A percentile compares a stretch with the other conserved stretches of the same genome.
phyloP scores from a whole-genome alignment of 2,888 invertebrate species.

The Drosophila incognita region DNA sequence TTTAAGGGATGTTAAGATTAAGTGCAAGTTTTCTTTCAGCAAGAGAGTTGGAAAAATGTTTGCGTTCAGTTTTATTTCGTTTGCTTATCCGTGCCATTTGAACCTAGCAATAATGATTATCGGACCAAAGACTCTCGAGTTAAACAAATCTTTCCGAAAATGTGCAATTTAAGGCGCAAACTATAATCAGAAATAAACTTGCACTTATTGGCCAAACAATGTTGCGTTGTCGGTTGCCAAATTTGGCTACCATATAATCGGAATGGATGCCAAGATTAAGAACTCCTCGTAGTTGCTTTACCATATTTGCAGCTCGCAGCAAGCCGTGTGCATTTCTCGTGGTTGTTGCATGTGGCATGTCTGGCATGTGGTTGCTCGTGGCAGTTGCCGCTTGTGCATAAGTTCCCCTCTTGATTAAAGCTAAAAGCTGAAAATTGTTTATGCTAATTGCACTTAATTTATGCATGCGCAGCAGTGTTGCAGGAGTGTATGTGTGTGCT shows the following conservation, averaged over 20 bases:
- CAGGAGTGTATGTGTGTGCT: conserved; percentile 4
- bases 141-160: neutral
- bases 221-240: conserved; percentile 6
- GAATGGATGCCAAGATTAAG: conserved; percentile 8
- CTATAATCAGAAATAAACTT: neutral
- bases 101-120: neutral
- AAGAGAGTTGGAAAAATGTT: neutral
- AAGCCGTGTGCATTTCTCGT: conserved; percentile 28
- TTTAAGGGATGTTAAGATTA: neutral
- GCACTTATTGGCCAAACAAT: neutral
- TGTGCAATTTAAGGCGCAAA: neutral
- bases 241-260: conserved; percentile 21
- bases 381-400: conserved; percentile 23
- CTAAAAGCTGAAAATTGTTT: conserved; percentile 79
- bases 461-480: conserved; percentile 60
- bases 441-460: conserved; percentile 81
- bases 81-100: neutral
- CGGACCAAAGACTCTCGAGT: neutral
- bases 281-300: conserved; percentile 30
- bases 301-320: conserved; percentile 14
- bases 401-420: conserved; percentile 53
- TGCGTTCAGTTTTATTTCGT: neutral
- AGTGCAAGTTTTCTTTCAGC: neutral
- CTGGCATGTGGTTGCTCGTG: conserved; percentile 16
- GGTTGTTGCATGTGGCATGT: conserved; percentile 23